Conservation (phyloP, 2,888 invertebrate genomes). For the Lucinisca nassula region DNA sequence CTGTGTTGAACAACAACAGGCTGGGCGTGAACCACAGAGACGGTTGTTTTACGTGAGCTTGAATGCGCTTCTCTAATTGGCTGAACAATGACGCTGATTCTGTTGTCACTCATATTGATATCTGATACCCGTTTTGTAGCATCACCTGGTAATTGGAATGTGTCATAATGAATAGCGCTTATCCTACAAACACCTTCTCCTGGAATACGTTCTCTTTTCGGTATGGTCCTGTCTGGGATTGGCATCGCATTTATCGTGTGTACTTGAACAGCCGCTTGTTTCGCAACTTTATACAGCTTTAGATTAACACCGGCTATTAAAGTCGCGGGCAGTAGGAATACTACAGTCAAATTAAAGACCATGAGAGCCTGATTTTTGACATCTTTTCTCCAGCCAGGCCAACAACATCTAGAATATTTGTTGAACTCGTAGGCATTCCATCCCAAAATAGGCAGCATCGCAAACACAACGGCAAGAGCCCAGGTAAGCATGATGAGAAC, state of each 20-base stretch:
- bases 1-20: neutral
- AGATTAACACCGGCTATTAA: constrained; percentile 26
- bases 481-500: constrained; percentile 16
- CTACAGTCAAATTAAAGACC: neutral
- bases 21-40: neutral
- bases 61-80: neutral
- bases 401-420: constrained; percentile 6
- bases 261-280: constrained; percentile 21
- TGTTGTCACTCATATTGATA: neutral
- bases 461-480: constrained; percentile 16
- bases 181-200: neutral
- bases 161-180: neutral
- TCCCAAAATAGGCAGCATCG: constrained; percentile 29
- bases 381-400: constrained; percentile 3
- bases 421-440: constrained; percentile 27
- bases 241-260: neutral
- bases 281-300: constrained; percentile 38
- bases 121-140: neutral
- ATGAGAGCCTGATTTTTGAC: neutral
- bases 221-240: neutral
- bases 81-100: neutral
- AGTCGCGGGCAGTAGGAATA: constrained; percentile 5
- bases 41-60: neutral
- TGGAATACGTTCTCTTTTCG: neutral
- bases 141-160: neutral